These are phyloP conservation scores for Elephantulus edwardii DNA, from an alignment of 2,113 vertebrate species.

Conservation along the genomic window DNA sequence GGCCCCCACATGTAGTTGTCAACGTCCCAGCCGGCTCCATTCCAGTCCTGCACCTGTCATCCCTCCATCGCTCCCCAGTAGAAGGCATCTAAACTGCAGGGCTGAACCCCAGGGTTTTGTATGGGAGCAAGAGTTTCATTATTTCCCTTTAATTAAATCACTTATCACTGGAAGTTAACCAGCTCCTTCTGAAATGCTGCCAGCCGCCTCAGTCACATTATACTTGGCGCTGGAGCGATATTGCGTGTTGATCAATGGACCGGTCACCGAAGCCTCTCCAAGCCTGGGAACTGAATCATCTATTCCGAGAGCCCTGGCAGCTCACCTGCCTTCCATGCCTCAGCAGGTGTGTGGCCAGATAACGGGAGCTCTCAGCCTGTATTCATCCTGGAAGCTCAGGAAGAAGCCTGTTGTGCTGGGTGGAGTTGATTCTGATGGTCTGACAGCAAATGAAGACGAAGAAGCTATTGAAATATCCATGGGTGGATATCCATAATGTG, in stretches of 20 bases:
- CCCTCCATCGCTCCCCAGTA: fast-evolving
- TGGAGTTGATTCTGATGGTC: background rate
- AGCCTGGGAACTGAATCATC: background rate
- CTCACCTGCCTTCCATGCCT: background rate
- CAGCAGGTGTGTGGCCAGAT: background rate
- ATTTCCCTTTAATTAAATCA: background rate
- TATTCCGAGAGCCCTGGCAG: background rate
- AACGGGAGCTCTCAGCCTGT: background rate
- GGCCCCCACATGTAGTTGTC: fast-evolving
- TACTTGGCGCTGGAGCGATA: background rate
- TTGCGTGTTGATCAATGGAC: background rate
- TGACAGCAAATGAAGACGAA: background rate
- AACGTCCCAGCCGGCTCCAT: fast-evolving
- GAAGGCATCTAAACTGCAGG: fast-evolving
- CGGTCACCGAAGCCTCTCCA: background rate
- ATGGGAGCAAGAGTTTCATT: background rate
- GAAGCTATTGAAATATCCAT: background rate
- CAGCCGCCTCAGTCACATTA: background rate
- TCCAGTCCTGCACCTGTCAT: fast-evolving
- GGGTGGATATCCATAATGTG: too few relatives aligned
- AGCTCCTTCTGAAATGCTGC: background rate
- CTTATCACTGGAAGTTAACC: background rate
- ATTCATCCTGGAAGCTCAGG: background rate
- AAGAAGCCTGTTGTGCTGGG: background rate
- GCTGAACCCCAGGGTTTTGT: background rate